Evolutionary conservation across 2,113 vertebrate genomes (phyloP).

Genomic region (Acanthochromis polyacanthus): DNA sequence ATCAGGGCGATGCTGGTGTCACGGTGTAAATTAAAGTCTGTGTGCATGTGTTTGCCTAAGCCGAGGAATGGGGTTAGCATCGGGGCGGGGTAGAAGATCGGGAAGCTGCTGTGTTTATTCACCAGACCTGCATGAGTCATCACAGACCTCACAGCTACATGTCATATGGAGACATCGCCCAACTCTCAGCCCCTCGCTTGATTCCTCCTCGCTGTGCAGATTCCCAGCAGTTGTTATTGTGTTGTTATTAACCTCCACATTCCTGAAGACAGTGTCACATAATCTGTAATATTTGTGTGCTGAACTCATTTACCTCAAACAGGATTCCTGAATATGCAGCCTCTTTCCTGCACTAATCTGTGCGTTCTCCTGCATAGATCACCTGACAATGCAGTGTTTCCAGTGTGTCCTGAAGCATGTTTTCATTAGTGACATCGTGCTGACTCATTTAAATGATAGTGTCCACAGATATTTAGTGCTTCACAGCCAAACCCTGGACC

Average conservation of each 20-base stretch:
- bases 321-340: neutral
- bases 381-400: neutral
- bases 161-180: constrained; percentile 68
- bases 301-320: constrained; percentile 51
- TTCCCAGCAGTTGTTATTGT: constrained; percentile 65
- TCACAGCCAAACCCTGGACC: constrained; percentile 65
- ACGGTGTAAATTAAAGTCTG: constrained; percentile 38
- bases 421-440: constrained; percentile 27
- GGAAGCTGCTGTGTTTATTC: constrained; percentile 54
- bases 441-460: constrained; percentile 45
- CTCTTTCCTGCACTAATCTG: constrained; percentile 1
- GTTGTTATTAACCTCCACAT: constrained; percentile 69
- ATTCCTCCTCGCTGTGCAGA: constrained; percentile 56
- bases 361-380: constrained; percentile 11
- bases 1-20: constrained; percentile 37
- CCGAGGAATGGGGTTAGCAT: constrained; percentile 56
- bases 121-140: constrained; percentile 71
- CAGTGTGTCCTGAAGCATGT: constrained; percentile 21
- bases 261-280: constrained; percentile 67
- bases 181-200: constrained; percentile 49
- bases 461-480: constrained; percentile 47
- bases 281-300: constrained; percentile 54
- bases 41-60: constrained; percentile 20
- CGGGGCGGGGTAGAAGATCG: constrained; percentile 34
- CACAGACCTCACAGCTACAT: constrained; percentile 59